Conservation (phyloP, 2,888 invertebrate genomes). For the Cordilura impudica region DNA sequence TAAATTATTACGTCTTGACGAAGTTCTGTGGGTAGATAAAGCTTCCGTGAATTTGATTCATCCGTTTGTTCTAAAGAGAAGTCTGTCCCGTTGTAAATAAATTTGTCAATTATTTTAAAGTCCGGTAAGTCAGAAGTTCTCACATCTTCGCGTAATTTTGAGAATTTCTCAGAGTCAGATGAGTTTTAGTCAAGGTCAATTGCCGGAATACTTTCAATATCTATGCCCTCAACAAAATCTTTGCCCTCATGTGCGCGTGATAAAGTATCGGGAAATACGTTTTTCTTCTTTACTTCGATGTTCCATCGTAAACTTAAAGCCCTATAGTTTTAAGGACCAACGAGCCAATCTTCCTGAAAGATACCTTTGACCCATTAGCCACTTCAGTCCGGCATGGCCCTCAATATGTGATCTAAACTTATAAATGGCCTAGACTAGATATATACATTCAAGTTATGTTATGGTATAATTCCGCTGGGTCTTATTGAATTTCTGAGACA, state of each 20-base stretch:
- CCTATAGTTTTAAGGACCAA: not conserved
- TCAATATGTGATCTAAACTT: conserved; percentile 13
- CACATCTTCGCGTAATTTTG: not conserved
- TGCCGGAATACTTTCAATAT: not conserved
- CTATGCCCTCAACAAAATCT: not conserved
- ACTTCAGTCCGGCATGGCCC: no score
- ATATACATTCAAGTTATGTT: not conserved
- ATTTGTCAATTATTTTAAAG: not conserved
- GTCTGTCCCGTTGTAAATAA: not conserved
- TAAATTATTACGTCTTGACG: no score
- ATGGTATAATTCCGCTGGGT: no score
- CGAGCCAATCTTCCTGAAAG: no score
- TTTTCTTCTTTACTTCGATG: conserved; percentile 5
- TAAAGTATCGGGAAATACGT: conserved; percentile 5
- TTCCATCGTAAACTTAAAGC: not conserved
- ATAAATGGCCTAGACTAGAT: not conserved
- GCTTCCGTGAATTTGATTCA: no score
- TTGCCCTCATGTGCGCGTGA: conserved; percentile 5
- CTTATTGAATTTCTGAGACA: conserved; percentile 4
- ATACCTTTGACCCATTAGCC: no score
- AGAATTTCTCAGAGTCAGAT: not conserved
- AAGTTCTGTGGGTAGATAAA: no score
- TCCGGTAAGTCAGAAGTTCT: not conserved
- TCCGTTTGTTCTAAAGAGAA: not conserved
- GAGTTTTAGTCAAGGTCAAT: conserved; percentile 4